phyloP scores from a whole-genome alignment of 2,888 invertebrate genomes.

The Torymus auratus region DNA sequence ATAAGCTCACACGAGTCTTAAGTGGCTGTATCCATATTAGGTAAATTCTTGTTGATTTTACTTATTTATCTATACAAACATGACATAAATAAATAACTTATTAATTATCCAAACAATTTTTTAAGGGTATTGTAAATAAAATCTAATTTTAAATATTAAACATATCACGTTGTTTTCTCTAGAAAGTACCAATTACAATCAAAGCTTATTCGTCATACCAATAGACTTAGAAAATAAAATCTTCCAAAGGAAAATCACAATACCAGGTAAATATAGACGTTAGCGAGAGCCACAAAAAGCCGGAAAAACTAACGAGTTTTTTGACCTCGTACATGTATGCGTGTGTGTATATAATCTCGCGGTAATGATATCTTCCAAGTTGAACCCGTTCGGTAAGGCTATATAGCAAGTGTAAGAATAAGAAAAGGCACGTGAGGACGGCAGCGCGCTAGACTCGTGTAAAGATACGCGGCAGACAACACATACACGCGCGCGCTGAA shows the following conservation, averaged over 20 bases:
- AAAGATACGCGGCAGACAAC: constrained; percentile 32
- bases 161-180: too few species aligned
- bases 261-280: too few species aligned
- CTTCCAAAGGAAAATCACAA: too few species aligned
- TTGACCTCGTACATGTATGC: constrained; percentile 15
- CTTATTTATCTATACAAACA: too few species aligned
- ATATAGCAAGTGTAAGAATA: constrained; percentile 31
- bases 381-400: constrained; percentile 42
- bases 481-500: constrained; percentile 12
- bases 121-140: too few species aligned
- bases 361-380: constrained; percentile 41
- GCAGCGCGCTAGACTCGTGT: constrained; percentile 3
- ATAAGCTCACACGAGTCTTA: not conserved
- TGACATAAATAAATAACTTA: too few species aligned
- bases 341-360: not conserved
- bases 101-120: too few species aligned
- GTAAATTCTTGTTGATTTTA: constrained; percentile 13
- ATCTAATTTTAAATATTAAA: too few species aligned
- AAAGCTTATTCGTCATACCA: too few species aligned
- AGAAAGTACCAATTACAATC: too few species aligned
- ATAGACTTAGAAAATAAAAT: too few species aligned
- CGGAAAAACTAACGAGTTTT: constrained; percentile 36
- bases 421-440: not conserved
- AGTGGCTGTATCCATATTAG: constrained; percentile 23
- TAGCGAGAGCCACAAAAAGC: constrained; percentile 10